These are phyloP conservation scores for Stigmatopora argus DNA, from an alignment of 2,113 vertebrate species.

Conservation along the genomic window DNA sequence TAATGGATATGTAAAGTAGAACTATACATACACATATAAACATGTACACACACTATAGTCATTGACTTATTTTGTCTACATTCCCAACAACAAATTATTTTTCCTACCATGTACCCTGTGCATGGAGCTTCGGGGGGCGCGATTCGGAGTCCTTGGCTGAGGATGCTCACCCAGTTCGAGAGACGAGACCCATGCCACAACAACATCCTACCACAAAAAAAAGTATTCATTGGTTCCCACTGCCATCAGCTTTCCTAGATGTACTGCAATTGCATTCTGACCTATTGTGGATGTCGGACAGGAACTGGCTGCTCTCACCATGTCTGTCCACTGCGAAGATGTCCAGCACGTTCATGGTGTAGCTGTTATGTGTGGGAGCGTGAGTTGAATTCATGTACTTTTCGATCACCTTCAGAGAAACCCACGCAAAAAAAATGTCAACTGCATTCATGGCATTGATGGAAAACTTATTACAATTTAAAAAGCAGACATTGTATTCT, in stretches of 20 bases:
- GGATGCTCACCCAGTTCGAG: slow-evolving; percentile 85
- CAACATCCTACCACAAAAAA: slow-evolving; percentile 68
- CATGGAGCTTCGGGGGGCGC: slow-evolving; percentile 84
- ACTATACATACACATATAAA: no score
- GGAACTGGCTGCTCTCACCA: slow-evolving; percentile 68
- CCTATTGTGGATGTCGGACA: slow-evolving; percentile 75
- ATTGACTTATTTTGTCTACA: slow-evolving; percentile 44
- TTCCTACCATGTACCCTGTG: slow-evolving; percentile 86
- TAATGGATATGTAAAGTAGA: no score
- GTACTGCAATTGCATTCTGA: slow-evolving; percentile 23
- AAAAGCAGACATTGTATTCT: slow-evolving; percentile 71
- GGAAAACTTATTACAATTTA: background rate
- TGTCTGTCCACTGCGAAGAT: slow-evolving; percentile 76
- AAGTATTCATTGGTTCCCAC: background rate
- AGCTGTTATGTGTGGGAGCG: slow-evolving; percentile 78
- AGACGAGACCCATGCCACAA: slow-evolving; percentile 89
- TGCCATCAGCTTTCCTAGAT: background rate
- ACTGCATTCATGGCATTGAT: background rate
- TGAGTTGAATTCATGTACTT: slow-evolving; percentile 81
- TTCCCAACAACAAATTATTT: background rate
- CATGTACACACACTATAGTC: background rate
- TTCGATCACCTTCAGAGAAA: slow-evolving; percentile 68
- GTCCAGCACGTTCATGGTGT: slow-evolving; percentile 78
- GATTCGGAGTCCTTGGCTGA: slow-evolving; percentile 80
- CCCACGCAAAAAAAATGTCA: background rate